Percentiles rank a stretch among this genome's conserved stretches.
These are phyloP conservation scores for Syngnathus acus DNA, from an alignment of 2,797 vertebrate species.

Conservation along the genomic window DNA sequence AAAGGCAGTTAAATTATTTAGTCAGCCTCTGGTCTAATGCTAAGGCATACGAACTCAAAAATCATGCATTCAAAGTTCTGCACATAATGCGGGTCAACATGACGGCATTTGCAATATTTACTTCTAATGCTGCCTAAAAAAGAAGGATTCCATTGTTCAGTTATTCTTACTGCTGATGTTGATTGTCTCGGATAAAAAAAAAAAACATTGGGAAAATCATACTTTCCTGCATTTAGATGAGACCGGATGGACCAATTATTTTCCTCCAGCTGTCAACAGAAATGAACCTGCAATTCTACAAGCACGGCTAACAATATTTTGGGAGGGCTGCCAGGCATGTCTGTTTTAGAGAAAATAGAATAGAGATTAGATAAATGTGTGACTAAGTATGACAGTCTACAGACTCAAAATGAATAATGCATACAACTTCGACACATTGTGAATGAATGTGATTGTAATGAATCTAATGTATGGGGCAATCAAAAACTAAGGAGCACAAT, in stretches of 20 bases:
- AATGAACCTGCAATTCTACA: slow-evolving; percentile 62
- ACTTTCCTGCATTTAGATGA: slow-evolving; percentile 61
- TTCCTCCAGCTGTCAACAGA: slow-evolving; percentile 59
- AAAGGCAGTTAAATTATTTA: not conserved
- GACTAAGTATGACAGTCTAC: not conserved
- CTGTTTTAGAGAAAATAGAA: not conserved
- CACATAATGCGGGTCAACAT: slow-evolving; percentile 14
- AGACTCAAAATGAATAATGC: not conserved
- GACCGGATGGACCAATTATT: slow-evolving; percentile 65
- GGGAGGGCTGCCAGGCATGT: slow-evolving; percentile 42
- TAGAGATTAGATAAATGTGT: not conserved
- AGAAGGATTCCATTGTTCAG: slow-evolving; percentile 2
- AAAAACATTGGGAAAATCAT: slow-evolving; percentile 47
- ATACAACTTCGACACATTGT: no score
- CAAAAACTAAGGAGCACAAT: no score
- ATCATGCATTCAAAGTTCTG: not conserved
- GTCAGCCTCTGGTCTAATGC: not conserved
- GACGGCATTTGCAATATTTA: slow-evolving; percentile 35
- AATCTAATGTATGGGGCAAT: no score
- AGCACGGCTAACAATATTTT: slow-evolving; percentile 48
- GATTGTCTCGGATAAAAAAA: slow-evolving; percentile 48
- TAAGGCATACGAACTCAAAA: not conserved
- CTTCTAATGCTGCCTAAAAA: slow-evolving; percentile 1
- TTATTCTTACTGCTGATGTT: slow-evolving; percentile 41
- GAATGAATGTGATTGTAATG: no score